Conservation (phyloP, 2,113 vertebrate species). For the Solenodon paradoxus region DNA sequence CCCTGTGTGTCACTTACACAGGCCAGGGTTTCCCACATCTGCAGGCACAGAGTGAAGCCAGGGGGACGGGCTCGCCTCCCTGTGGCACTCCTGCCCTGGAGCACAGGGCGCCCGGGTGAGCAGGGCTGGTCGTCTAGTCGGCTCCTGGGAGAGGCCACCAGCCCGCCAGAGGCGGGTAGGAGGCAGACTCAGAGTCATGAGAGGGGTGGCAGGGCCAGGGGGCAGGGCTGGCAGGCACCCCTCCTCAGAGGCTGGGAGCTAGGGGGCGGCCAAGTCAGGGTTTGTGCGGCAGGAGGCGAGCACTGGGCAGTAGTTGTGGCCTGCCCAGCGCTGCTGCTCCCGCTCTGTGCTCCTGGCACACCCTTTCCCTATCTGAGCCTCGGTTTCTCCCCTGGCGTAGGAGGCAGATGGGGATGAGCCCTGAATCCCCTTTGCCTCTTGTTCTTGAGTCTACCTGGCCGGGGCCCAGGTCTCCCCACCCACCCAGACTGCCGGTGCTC, state of each 20-base stretch:
- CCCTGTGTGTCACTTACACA: too few relatives aligned
- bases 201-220: neutral
- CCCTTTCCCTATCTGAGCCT: neutral
- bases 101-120: too few relatives aligned
- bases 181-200: neutral
- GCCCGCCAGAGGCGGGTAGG: too few relatives aligned
- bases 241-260: neutral
- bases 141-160: too few relatives aligned
- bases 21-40: too few relatives aligned
- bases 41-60: too few relatives aligned
- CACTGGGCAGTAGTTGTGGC: accelerated
- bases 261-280: too few relatives aligned
- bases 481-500: neutral
- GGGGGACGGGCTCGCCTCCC: too few relatives aligned
- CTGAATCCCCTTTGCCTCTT: neutral
- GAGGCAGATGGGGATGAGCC: neutral
- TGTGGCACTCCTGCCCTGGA: too few relatives aligned
- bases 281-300: accelerated
- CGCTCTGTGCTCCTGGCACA: neutral
- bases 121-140: too few relatives aligned
- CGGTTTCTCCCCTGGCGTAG: neutral
- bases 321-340: neutral
- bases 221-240: accelerated
- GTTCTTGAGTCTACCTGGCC: neutral
- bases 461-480: neutral